A percentile compares a stretch with the other conserved stretches of the same genome.
Evolutionary conservation across 2,888 invertebrate genomes (phyloP).

Genomic region (Hyalella azteca): DNA sequence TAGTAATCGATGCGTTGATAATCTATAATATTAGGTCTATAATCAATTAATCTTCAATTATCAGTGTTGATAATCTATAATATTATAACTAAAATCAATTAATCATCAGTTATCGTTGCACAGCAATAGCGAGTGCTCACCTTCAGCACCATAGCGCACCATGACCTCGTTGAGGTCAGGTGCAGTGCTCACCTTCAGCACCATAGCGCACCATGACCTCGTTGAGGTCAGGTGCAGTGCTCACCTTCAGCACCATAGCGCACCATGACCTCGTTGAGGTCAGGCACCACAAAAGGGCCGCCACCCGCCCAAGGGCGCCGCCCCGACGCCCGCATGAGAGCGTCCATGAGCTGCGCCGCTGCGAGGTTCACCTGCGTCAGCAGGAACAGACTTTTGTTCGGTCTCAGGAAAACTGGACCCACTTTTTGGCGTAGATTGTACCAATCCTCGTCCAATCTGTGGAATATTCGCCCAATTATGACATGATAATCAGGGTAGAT

Average conservation of each 20-base stretch:
- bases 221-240: not conserved
- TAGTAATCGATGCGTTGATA: too few species aligned
- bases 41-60: too few species aligned
- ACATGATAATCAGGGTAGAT: too few species aligned
- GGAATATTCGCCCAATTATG: too few species aligned
- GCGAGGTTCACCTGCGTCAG: not conserved
- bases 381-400: not conserved
- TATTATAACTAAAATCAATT: too few species aligned
- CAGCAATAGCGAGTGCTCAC: not conserved
- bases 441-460: conserved; percentile 33
- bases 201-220: not conserved
- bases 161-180: not conserved
- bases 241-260: conserved; percentile 39
- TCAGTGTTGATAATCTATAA: too few species aligned
- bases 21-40: too few species aligned
- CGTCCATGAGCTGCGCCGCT: not conserved
- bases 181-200: conserved; percentile 39
- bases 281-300: not conserved
- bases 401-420: not conserved
- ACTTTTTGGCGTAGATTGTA: conserved; percentile 34
- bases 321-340: not conserved
- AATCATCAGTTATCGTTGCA: too few species aligned
- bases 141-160: conserved; percentile 29
- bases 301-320: too few species aligned
- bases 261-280: not conserved